Conservation (phyloP, 1,140 invertebrate genomes). For the Anthonomus grandis region DNA sequence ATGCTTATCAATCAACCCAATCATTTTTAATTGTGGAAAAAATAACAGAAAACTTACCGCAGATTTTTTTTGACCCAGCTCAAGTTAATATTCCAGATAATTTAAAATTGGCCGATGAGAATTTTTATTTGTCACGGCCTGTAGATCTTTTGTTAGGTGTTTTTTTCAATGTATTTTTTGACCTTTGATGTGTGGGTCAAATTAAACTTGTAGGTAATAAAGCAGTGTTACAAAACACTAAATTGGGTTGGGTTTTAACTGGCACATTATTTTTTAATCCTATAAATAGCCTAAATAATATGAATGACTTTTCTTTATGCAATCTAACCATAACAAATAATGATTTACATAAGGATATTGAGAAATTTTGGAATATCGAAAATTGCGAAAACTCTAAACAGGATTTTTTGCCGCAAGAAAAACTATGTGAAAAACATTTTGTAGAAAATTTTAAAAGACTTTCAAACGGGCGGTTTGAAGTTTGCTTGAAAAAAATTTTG, state of each 20-base stretch:
- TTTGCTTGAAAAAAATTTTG: conserved; percentile 6
- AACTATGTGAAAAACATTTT: conserved; percentile 28
- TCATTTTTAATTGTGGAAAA: conserved; percentile 2
- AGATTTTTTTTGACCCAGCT: conserved; percentile 7
- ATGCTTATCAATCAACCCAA: conserved; percentile 4
- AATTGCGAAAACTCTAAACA: neutral
- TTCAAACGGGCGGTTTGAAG: conserved; percentile 17
- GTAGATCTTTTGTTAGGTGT: conserved; percentile 25
- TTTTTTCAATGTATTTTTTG: conserved; percentile 23
- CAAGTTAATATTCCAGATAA: conserved; percentile 12
- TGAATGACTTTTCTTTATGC: neutral
- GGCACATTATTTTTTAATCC: neutral
- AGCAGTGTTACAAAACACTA: conserved; percentile 29
- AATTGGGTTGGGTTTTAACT: conserved; percentile 33
- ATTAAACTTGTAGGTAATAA: conserved; percentile 5
- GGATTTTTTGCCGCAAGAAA: conserved; percentile 6
- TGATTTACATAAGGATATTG: neutral
- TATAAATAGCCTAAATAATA: neutral
- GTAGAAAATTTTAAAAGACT: conserved; percentile 9
- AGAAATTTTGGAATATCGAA: conserved; percentile 27
- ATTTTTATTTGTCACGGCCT: conserved; percentile 8
- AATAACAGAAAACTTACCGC: conserved; percentile 18
- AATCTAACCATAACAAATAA: neutral
- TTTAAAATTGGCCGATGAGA: conserved; percentile 17
- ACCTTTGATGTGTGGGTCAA: conserved; percentile 27